These are phyloP conservation scores for Ectobius pallidus DNA, from an alignment of 2,888 invertebrate genomes.

Conservation along the genomic window DNA sequence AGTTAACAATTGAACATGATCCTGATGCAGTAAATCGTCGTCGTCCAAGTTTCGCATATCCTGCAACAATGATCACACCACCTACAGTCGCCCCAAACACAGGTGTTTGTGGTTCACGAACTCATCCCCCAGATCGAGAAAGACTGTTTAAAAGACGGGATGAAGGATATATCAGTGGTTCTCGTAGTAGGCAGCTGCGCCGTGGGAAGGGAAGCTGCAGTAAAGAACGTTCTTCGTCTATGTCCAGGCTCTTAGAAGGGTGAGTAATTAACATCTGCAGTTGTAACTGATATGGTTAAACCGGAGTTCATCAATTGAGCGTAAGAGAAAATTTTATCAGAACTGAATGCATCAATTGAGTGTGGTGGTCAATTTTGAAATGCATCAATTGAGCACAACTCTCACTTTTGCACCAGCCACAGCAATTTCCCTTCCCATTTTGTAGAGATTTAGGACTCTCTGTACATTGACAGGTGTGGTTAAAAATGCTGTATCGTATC, in stretches of 20 bases:
- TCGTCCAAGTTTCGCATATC: conserved; percentile 55
- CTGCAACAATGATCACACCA: conserved; percentile 52
- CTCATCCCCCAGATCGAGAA: conserved; percentile 44
- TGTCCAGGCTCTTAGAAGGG: conserved; percentile 82
- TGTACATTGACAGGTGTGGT: no score
- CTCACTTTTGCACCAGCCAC: no score
- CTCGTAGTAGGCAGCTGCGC: conserved; percentile 66
- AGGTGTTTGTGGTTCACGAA: conserved; percentile 44
- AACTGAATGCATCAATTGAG: no score
- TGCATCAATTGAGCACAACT: no score
- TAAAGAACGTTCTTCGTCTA: conserved; percentile 84
- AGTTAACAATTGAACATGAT: conserved; percentile 90
- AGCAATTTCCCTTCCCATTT: no score
- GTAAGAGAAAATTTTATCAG: no score
- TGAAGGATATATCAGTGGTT: conserved; percentile 66
- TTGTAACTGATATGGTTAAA: conserved; percentile 21
- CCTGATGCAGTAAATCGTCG: conserved; percentile 71
- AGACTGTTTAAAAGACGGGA: conserved; percentile 48
- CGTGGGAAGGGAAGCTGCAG: conserved; percentile 52
- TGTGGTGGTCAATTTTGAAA: no score
- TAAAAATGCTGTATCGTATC: no score
- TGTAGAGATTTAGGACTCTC: no score
- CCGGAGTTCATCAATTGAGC: conserved; percentile 29
- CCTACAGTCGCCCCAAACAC: conserved; percentile 49
- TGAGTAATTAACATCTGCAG: conserved; percentile 54